Conservation (phyloP, 2,888 invertebrate species). For the Emmelina monodactyla region DNA sequence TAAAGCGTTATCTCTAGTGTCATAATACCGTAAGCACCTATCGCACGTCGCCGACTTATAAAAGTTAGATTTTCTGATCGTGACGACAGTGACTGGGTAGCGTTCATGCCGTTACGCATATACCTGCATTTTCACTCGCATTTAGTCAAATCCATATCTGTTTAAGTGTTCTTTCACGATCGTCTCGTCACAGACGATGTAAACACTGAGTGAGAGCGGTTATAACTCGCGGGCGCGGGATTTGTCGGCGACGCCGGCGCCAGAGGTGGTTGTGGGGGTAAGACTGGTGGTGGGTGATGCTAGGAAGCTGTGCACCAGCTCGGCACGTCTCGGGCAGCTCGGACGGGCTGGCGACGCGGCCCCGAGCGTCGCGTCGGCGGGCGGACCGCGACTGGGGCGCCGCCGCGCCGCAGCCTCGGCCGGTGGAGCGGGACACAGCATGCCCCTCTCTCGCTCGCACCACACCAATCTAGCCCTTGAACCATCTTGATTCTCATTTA, state of each 20-base stretch:
- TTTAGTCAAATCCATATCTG: background rate
- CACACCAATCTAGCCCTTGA: conserved; percentile 57
- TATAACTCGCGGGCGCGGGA: conserved; percentile 15
- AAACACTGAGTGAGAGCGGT: background rate
- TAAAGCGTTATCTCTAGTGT: conserved; percentile 53
- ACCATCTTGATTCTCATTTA: conserved; percentile 48
- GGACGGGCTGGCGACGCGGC: conserved; percentile 47
- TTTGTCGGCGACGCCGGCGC: conserved; percentile 7
- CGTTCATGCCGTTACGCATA: background rate
- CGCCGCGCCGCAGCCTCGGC: conserved; percentile 53
- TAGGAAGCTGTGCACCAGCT: no score
- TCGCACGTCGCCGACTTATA: conserved; percentile 24
- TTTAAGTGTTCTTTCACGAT: background rate
- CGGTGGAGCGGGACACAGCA: conserved; percentile 58
- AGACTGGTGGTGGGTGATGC: conserved; percentile 18
- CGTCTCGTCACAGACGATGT: background rate
- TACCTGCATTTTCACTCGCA: background rate
- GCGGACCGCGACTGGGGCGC: conserved; percentile 64
- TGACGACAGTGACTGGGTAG: background rate
- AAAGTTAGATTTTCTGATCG: no score
- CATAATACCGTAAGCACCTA: conserved; percentile 44
- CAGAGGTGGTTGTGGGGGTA: conserved; percentile 15
- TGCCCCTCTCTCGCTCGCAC: conserved; percentile 30
- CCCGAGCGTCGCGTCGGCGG: conserved; percentile 64
- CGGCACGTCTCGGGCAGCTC: conserved; percentile 33